These are phyloP conservation scores for Lumbricus terrestris DNA, from an alignment of 2,888 invertebrate species.

Conservation along the genomic window DNA sequence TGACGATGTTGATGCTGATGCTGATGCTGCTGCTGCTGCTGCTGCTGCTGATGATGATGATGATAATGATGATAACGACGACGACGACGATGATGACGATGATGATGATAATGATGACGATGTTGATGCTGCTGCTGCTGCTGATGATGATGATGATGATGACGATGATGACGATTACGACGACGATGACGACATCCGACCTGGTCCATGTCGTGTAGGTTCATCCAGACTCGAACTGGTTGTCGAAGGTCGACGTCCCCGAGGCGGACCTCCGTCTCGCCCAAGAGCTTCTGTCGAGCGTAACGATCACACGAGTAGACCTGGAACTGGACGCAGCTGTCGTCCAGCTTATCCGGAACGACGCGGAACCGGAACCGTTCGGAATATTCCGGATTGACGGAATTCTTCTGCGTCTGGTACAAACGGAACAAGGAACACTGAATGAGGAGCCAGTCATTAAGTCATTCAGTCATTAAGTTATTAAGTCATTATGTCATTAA, in stretches of 20 bases:
- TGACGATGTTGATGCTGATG: not conserved
- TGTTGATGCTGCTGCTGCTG: slow-evolving; percentile 12
- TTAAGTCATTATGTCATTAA: too few species aligned
- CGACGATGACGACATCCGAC: slow-evolving; percentile 53
- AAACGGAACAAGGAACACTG: not conserved
- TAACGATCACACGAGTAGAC: slow-evolving; percentile 68
- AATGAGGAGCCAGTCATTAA: not conserved
- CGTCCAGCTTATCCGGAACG: slow-evolving; percentile 66
- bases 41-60: slow-evolving; percentile 26
- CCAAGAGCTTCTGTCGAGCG: slow-evolving; percentile 56
- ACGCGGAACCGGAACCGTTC: slow-evolving; percentile 73
- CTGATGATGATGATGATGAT: not conserved
- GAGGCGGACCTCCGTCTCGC: slow-evolving; percentile 70
- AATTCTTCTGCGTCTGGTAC: slow-evolving; percentile 67
- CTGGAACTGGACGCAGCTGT: slow-evolving; percentile 69
- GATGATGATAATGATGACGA: too few species aligned
- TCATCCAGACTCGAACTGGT: slow-evolving; percentile 77
- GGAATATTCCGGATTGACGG: slow-evolving; percentile 74
- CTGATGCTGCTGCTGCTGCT: not conserved
- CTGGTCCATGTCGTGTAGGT: slow-evolving; percentile 73
- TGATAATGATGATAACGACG: slow-evolving; percentile 21
- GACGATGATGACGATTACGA: slow-evolving; percentile 8
- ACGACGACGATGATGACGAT: too few species aligned
- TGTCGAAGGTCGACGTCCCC: slow-evolving; percentile 68
- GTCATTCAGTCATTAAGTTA: too few species aligned